These are phyloP conservation scores for Galerucella pusilla DNA, from an alignment of 2,888 invertebrate species.

Conservation along the genomic window DNA sequence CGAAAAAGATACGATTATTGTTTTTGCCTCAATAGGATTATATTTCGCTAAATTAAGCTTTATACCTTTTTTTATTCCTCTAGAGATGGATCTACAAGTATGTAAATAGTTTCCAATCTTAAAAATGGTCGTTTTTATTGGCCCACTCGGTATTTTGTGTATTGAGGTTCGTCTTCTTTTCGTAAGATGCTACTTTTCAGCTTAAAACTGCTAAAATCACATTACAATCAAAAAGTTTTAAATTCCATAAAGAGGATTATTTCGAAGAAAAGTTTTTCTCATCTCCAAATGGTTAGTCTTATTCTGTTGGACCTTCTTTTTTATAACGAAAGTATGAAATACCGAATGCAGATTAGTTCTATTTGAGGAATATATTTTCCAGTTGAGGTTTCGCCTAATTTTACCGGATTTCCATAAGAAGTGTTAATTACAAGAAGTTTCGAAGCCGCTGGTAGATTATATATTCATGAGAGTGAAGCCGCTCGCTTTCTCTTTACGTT, in stretches of 20 bases:
- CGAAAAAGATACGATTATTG: no score
- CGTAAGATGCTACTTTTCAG: not conserved
- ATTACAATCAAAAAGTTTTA: constrained; percentile 8
- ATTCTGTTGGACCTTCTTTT: constrained; percentile 7
- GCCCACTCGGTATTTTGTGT: no score
- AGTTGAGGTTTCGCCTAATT: constrained; percentile 59
- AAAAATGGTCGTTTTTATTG: no score
- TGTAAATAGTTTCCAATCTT: no score
- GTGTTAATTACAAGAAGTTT: constrained; percentile 60
- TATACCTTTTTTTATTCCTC: no score
- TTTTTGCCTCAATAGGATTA: no score
- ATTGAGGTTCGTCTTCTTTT: not conserved
- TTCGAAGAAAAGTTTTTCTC: constrained; percentile 7
- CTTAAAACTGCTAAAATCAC: not conserved
- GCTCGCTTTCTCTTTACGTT: constrained; percentile 37
- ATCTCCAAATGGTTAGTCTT: not conserved
- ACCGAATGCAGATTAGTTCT: constrained; percentile 61
- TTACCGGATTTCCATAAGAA: constrained; percentile 59
- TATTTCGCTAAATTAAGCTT: no score
- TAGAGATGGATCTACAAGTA: no score
- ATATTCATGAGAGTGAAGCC: constrained; percentile 55
- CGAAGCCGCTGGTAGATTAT: constrained; percentile 51
- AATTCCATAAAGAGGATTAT: constrained; percentile 17
- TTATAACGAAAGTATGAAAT: constrained; percentile 34
- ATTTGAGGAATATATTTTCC: constrained; percentile 58